phyloP scores from a whole-genome alignment of 2,113 vertebrate genomes.

The Pachypanchax playfairii region DNA sequence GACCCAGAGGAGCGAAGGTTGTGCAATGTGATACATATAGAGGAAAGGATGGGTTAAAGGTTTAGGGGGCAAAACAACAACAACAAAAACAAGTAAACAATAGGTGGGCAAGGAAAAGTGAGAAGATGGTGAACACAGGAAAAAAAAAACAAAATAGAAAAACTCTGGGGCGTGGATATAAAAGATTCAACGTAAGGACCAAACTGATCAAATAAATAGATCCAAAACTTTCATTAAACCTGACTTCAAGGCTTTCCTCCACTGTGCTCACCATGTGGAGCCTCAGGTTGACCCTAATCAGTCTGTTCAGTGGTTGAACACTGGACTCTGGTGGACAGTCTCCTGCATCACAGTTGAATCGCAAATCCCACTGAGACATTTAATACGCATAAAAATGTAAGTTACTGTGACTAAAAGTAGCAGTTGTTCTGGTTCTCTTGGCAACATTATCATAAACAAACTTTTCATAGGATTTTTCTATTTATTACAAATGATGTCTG shows the following conservation, averaged over 20 bases:
- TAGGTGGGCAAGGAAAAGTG: neutral
- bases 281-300: constrained; percentile 47
- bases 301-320: constrained; percentile 60
- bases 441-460: neutral
- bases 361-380: neutral
- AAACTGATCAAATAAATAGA: constrained; percentile 20
- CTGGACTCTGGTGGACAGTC: constrained; percentile 74
- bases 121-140: neutral
- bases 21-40: neutral
- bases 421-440: neutral
- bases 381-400: no score
- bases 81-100: neutral
- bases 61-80: neutral
- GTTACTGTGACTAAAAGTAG: neutral
- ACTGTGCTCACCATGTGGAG: constrained; percentile 20
- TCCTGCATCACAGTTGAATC: constrained; percentile 54
- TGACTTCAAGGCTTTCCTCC: constrained; percentile 1
- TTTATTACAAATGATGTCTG: no score
- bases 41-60: neutral
- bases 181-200: constrained; percentile 5
- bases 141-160: constrained; percentile 6
- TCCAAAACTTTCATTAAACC: constrained; percentile 28
- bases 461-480: no score
- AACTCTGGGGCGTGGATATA: no score
- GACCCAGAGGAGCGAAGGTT: constrained; percentile 31